Evolutionary conservation across 2,888 invertebrate genomes (phyloP), one percentile per base, ranked within the genome.

Genomic region (Melanostoma scalare): DNA sequence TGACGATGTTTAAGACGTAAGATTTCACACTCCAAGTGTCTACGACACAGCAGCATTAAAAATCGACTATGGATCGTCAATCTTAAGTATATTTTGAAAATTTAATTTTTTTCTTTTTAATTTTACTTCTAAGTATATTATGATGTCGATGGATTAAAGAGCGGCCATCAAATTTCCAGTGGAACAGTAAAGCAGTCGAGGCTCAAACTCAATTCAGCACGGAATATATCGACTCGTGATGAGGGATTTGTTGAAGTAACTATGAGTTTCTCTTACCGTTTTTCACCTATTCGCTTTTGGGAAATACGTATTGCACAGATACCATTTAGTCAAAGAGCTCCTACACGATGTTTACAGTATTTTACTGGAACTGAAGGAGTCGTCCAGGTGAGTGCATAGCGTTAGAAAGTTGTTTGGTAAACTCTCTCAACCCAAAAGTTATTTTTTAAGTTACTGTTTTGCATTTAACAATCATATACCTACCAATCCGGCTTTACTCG

Each of bases 261-360:
- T 52, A 89, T 94, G 87, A 93, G 91, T 65, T 91, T 96, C 40
- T 93, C 94, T 0, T 92, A 93, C 85, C 93, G 93, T 0, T 93
- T 95, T 85, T 92, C 94, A 87, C 93, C 94, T 0, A 93, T 94
- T 1, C 93, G 96, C 0, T 92, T 96, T 80, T 96, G 96, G 96
- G 95, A 96, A 90, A 93, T 96, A 88, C 92, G 94, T 63, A 92
- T 96, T 0, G 93, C 94, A 0, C 96, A 96, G 91, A 93, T 96
- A 90, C 95, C 95, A 0, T 95, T 96, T 53, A 94, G 94, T 30
- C 93, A 95, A 87, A 92, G 96, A 2, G 96, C 96, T 0, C 96
- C 96, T 0, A 93, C 94, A 31, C 94, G 95, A 10, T 96, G 96
- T 87, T 90, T 96, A 50, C 96, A 96, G 90, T 96, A 96, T 88